A percentile compares a stretch with the other conserved stretches of the same genome.
Conservation (phyloP, 1,140 invertebrate species). For the Diachasmimorpha longicaudata region DNA sequence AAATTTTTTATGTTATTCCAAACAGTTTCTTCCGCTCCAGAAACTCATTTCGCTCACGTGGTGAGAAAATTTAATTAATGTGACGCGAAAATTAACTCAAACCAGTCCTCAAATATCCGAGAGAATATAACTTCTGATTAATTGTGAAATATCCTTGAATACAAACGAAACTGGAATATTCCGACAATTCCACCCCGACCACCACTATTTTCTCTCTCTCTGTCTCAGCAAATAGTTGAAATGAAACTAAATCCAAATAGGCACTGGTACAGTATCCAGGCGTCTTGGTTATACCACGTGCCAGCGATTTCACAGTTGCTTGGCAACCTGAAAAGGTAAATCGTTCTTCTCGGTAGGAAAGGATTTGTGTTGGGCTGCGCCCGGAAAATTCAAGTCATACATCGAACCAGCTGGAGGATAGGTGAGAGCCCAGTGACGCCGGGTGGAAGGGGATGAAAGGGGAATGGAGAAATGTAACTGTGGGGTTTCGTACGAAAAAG, state of each 20-base stretch:
- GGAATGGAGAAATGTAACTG: slow-evolving; percentile 14
- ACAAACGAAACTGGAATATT: background rate
- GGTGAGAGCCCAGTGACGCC: background rate
- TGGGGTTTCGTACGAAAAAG: slow-evolving; percentile 19
- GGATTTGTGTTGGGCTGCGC: background rate
- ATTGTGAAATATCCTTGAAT: background rate
- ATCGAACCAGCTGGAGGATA: background rate
- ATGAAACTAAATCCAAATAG: background rate
- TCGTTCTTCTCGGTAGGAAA: background rate
- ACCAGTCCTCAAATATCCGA: background rate
- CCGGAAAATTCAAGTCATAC: slow-evolving; percentile 17
- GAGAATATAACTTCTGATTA: background rate
- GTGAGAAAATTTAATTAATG: background rate
- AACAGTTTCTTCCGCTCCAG: too few relatives aligned
- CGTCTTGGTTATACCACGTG: background rate
- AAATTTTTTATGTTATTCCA: too few relatives aligned
- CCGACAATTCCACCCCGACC: background rate
- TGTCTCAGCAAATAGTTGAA: background rate
- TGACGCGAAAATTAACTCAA: background rate
- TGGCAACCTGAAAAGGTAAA: background rate
- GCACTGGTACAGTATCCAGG: background rate
- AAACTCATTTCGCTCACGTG: background rate
- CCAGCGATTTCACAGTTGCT: background rate
- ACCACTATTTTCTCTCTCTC: background rate
- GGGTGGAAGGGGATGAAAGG: slow-evolving; percentile 28